Base-by-base conservation (phyloP, 2,113 vertebrate species). In the Pogonocichla stellata region DNA sequence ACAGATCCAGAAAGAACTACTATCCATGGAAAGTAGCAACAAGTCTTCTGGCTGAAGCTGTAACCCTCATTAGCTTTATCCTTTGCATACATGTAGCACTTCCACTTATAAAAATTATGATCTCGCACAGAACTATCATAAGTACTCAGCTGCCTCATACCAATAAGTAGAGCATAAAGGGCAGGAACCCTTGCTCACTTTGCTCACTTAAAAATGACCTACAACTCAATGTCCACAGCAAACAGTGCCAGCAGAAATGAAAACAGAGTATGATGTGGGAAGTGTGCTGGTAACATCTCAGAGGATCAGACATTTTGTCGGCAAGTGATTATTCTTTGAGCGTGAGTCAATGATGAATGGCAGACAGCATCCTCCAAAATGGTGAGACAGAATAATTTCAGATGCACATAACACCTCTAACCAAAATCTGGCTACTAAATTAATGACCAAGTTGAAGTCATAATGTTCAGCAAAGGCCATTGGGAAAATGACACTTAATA, bases 121-220 rank as follows among this genome's bases (percentile, higher is more conserved):
- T 29, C 22, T 72, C 0, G 0, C 33, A 34, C 2, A 62, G 38
- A 92, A 56, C 26, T 47, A 71, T 13, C 11, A 2, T 2, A 15
- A 23, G 22, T 34, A 47, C 25, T 67, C 62, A 42, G 43, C 23
- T 77, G 65, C 12, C 34, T 79, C 47, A 28, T 28, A 31, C 2
- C 9, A 12, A 10, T 9, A 18, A 3, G 10, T 25, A 58, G 7
- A 83, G 8, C 9, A 42, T 2, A 67, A 86, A 88, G 19, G 11
- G 15, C 20, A 75, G 24, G 20, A 47, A 65, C 24, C 2, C 2
- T n/a, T 38, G 43, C 23, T 23, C 23, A 51, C 25, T 51, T 73
- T 38, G 43, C 23, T 23, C 23, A 51, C 25, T 51, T 73, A 23
- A 57, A 75, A 61, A 34, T 88, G 36, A 47, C 8, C 60, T 60